These are phyloP conservation scores for Crocidura indochinensis DNA, from an alignment of 2,797 vertebrate species.

Conservation along the genomic window DNA sequence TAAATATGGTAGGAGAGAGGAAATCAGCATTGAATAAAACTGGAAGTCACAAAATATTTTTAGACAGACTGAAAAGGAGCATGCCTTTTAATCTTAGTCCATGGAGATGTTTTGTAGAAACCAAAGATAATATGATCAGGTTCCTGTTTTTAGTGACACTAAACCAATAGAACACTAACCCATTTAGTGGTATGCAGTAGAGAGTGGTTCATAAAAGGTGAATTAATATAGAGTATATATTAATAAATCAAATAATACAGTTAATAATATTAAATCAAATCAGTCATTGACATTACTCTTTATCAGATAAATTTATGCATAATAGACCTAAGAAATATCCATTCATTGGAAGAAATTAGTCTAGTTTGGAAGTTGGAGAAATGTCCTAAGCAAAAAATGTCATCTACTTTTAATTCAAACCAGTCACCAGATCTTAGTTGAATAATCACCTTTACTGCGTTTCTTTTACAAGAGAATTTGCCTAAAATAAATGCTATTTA, in stretches of 20 bases:
- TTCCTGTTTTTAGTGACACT: background rate
- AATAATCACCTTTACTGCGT: background rate
- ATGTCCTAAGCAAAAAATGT: background rate
- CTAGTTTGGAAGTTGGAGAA: conserved; percentile 30
- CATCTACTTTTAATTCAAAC: conserved; percentile 19
- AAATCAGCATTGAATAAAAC: background rate
- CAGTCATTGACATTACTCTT: conserved; percentile 1
- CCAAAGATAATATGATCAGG: background rate
- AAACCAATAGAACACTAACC: too few relatives aligned
- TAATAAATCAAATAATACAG: too few relatives aligned
- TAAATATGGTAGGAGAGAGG: background rate
- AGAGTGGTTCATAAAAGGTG: background rate
- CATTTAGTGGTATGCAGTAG: background rate
- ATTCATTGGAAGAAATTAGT: background rate
- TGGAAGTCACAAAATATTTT: background rate
- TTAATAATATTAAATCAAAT: too few relatives aligned
- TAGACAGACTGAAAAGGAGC: background rate
- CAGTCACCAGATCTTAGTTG: background rate
- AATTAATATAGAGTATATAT: background rate
- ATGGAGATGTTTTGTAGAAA: conserved; percentile 17
- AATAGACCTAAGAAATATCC: background rate
- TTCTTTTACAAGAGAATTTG: conserved; percentile 69
- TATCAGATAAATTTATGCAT: background rate
- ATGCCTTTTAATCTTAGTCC: conserved; percentile 23
- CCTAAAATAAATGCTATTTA: conserved; percentile 82